Conservation (phyloP, 2,113 vertebrate species). For the Neodon shergylaensis region DNA sequence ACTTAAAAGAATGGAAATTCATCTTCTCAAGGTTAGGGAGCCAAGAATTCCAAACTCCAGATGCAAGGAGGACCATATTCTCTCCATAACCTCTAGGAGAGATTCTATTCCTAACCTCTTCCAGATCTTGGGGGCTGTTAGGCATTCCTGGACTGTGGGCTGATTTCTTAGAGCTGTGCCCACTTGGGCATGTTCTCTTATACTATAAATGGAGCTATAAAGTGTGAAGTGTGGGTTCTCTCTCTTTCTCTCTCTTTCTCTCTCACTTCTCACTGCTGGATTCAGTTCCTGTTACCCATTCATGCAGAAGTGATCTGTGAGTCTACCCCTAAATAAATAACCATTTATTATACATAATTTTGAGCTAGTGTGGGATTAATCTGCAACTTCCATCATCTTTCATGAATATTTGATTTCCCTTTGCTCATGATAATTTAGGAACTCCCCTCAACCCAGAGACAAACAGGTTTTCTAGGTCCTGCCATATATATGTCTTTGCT, state of each 20-base stretch:
- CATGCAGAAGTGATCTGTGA: too few species aligned
- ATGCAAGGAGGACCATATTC: not conserved
- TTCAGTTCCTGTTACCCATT: too few species aligned
- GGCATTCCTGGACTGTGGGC: not conserved
- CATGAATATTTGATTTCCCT: not conserved
- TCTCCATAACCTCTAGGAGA: not conserved
- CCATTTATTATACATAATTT: too few species aligned
- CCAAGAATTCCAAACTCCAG: not conserved
- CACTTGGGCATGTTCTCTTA: too few species aligned
- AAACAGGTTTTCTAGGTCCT: not conserved
- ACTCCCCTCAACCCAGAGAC: not conserved
- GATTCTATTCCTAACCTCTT: not conserved
- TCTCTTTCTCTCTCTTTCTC: too few species aligned
- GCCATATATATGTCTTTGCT: not conserved
- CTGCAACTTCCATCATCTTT: too few species aligned
- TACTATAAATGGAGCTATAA: too few species aligned
- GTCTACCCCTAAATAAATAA: too few species aligned
- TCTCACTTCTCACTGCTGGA: too few species aligned
- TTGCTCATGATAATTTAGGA: not conserved
- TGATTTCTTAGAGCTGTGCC: not conserved
- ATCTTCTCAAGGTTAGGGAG: not conserved
- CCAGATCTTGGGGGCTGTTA: too few species aligned
- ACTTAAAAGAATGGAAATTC: not conserved
- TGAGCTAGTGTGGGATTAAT: too few species aligned
- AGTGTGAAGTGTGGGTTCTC: too few species aligned